Base-by-base conservation (phyloP, 2,113 vertebrate species). In the Eublepharis macularius region DNA sequence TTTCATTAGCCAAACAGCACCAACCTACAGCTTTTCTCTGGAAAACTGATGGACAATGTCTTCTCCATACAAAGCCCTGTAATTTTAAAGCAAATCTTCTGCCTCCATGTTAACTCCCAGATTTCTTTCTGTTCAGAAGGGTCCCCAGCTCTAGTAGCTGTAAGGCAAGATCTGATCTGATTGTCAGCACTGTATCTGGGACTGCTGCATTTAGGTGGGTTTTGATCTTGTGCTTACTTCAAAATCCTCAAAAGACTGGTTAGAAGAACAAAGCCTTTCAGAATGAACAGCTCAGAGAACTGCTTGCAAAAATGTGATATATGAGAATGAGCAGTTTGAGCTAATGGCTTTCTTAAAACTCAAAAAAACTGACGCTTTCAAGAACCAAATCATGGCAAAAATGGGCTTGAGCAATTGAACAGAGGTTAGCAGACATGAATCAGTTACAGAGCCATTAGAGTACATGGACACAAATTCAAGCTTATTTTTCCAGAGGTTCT, bases 281-380 rank as follows among this genome's bases (percentile, higher is more conserved):
- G 68, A 29, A 65, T 12, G 8, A 34, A 36, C 8, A 85, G 24
- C n/a, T n/a, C 45, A 89, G 73, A 74, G 92, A 88, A 90, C 87
- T 82, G 76, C 45, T 69, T 94, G 86, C 81, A 90, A 92, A 63
- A 75, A 77, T 70, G 80, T 83, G 72, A 90, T 60, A 36, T 72
- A 60, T 74, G 81, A 88, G 89, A 90, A 93, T 89, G 79, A 47
- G 75, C 85, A 91, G 68, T 29, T 77, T 91, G 83, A 76, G 65
- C 49, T 92, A 90, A 92, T 92, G 88, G 90, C 85, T 91, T 87
- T 86, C 90, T 84, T 87, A 84, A 90, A 90, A 82, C 86, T 80
- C 75, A 14, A 32, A 92, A 75, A 70, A 51, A 17, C 76, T 77
- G 45, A 78, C 7, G 70, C 87, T 90, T 91, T 86, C 89, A 91